Evolutionary conservation across 2,888 invertebrate genomes (phyloP).

Genomic region (Adineta ricciae): DNA sequence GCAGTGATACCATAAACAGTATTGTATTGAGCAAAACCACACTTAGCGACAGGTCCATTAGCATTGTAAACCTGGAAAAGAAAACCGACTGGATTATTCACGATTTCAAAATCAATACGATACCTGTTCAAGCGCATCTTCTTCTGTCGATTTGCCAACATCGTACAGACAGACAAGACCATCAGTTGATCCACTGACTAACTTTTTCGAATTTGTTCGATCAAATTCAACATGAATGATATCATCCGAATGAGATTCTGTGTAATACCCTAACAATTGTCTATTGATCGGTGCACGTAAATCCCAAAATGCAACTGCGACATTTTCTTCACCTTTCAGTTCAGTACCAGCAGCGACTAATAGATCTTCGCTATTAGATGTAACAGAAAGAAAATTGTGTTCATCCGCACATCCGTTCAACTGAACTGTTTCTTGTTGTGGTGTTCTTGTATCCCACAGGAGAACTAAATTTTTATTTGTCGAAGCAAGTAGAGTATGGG

Average conservation of each 20-base stretch:
- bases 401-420: neutral
- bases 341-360: neutral
- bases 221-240: slow-evolving; percentile 27
- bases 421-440: neutral
- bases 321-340: neutral
- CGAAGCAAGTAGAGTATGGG: neutral
- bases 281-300: neutral
- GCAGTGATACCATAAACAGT: neutral
- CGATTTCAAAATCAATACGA: neutral
- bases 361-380: neutral
- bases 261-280: slow-evolving; percentile 18
- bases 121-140: slow-evolving; percentile 17
- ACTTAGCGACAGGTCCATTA: neutral
- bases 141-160: slow-evolving; percentile 12
- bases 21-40: neutral
- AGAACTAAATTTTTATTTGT: slow-evolving; percentile 10
- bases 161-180: slow-evolving; percentile 34
- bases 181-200: slow-evolving; percentile 30
- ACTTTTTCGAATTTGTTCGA: neutral
- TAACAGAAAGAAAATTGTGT: neutral
- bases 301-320: slow-evolving; percentile 9
- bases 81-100: neutral
- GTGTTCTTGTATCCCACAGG: neutral
- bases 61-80: neutral
- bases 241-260: slow-evolving; percentile 32